phyloP scores from a whole-genome alignment of 2,888 invertebrate species.

The Tenthredo livida region DNA sequence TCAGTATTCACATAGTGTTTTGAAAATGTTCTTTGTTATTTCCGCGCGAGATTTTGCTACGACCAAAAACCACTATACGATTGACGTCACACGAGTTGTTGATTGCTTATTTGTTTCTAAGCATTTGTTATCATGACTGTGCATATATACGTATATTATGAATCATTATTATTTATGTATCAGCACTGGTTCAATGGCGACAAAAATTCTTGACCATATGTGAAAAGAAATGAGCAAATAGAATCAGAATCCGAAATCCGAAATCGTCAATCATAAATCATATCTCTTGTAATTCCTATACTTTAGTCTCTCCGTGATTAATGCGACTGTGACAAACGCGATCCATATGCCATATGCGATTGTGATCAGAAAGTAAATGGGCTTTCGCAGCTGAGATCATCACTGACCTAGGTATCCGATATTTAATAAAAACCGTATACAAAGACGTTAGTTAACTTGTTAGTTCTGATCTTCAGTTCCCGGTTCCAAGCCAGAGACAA shows the following conservation, averaged over 20 bases:
- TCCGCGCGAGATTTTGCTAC: not conserved
- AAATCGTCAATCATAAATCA: not conserved
- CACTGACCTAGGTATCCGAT: conserved; percentile 12
- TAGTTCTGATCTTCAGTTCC: conserved; percentile 31
- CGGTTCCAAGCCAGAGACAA: conserved; percentile 33
- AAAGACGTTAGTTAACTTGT: conserved; percentile 41
- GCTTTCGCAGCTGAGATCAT: not conserved
- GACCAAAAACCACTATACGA: not conserved
- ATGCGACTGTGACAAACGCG: not conserved
- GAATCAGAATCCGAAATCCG: no score
- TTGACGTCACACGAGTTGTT: not conserved
- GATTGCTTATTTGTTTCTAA: not conserved
- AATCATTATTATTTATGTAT: not conserved
- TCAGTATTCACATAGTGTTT: not conserved
- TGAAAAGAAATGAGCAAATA: not conserved
- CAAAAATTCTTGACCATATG: not conserved
- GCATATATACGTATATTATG: not conserved
- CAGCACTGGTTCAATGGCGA: not conserved
- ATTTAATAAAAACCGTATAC: conserved; percentile 9
- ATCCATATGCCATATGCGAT: not conserved
- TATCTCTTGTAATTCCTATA: not conserved
- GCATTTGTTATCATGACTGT: not conserved
- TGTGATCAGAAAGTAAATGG: not conserved
- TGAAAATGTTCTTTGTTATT: not conserved
- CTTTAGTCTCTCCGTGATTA: not conserved